Percentiles rank a stretch among this genome's conserved stretches.
Evolutionary conservation across 2,113 vertebrate genomes (phyloP).

Genomic region (Brachirus orientalis): DNA sequence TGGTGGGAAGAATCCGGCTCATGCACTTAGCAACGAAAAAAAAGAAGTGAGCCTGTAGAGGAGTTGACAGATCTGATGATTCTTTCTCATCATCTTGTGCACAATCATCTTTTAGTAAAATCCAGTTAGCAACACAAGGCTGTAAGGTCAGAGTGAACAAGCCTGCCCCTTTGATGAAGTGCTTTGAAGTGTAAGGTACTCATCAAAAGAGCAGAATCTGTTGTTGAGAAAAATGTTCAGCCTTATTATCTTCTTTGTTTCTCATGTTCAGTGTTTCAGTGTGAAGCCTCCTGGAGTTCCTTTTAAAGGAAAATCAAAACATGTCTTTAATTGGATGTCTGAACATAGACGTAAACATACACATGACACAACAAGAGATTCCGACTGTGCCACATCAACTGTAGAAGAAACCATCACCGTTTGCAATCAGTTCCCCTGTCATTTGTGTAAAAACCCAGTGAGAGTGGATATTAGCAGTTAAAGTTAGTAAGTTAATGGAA

Average conservation of each 20-base stretch:
- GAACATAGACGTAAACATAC: conserved; percentile 1
- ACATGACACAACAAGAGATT: background rate
- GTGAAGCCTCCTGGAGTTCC: background rate
- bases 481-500: background rate
- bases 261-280: conserved; percentile 14
- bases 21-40: conserved; percentile 70
- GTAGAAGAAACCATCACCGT: conserved; percentile 11
- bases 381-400: background rate
- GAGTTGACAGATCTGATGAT: conserved; percentile 28
- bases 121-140: background rate
- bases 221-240: conserved; percentile 11
- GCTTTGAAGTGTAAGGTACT: conserved; percentile 18
- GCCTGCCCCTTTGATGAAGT: background rate
- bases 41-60: conserved; percentile 27
- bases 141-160: conserved; percentile 5
- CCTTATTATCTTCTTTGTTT: conserved; percentile 17
- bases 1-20: conserved; percentile 67
- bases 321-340: conserved; percentile 27
- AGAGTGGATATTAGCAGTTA: background rate
- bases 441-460: background rate
- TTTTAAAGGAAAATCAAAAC: conserved; percentile 5
- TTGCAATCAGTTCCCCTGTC: background rate
- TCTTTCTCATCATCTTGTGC: conserved; percentile 41
- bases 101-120: conserved; percentile 19
- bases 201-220: conserved; percentile 18